Evolutionary conservation across 2,797 vertebrate species (phyloP), one percentile per base, ranked within the genome.

Genomic region (Crossoptilon crossoptilon): DNA sequence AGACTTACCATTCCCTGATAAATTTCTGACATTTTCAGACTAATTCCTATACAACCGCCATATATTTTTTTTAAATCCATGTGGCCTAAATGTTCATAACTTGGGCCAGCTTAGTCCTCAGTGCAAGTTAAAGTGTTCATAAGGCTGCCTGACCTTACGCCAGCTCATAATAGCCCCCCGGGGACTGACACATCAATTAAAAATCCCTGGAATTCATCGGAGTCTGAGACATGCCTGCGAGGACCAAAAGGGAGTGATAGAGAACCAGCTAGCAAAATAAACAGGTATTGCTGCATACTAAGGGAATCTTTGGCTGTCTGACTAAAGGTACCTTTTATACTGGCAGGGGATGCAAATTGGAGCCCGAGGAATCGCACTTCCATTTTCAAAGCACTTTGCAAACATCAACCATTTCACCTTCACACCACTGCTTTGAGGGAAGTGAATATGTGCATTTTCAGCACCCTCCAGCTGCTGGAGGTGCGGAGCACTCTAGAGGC

Each of bases 371-470:
- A 88, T 91, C 58, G 49, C 91, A 82, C 94, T 96, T 96, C 95
- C 72, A 96, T 96, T 96, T 96, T 96, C 94, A 96, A 96, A 96
- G 92, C 89, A 88, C 89, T 94, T 90, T 91, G 89, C 91, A 95
- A 94, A 96, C 95, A 95, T 95, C 92, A 95, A 90, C 93, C 89
- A 88, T 88, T 95, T 96, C 91, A 93, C 91, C 94, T 95, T 95
- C 86, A 93, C 91, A 76, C 91, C 95, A 93, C 62, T 43, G 91
- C 94, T 96, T 67, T 31, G 8, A 94, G 93, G 91, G 93, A 96
- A 87, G 93, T 91, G 95, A 96, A 90, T 91, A 96, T 77, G 84
- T 94, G 90, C 91, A 86, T 86, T 88, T 91, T 72, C 83, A 87
- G 94, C 60, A 92, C 82, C 77, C 69, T 71, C 74, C 46, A 31